These are phyloP conservation scores for Dromococcyx pavoninus DNA, from an alignment of 2,797 vertebrate species.

Conservation along the genomic window DNA sequence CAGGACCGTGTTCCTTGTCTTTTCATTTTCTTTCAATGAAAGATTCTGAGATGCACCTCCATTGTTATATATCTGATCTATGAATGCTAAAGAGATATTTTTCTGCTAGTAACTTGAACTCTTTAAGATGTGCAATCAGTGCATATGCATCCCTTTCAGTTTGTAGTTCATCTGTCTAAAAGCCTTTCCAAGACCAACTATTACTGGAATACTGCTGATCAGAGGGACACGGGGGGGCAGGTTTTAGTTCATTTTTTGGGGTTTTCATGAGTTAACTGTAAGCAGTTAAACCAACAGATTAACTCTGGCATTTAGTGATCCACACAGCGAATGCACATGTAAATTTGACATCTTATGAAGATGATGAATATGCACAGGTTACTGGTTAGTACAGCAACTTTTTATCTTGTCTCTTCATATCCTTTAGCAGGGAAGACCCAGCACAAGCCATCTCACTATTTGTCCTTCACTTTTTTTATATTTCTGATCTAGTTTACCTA, in stretches of 20 bases:
- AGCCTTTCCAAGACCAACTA: neutral
- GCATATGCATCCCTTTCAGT: neutral
- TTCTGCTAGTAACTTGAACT: neutral
- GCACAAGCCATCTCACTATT: neutral
- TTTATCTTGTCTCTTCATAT: neutral
- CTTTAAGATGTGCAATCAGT: neutral
- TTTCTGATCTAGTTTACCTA: neutral
- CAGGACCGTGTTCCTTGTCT: neutral
- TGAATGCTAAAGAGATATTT: neutral
- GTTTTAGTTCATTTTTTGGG: neutral
- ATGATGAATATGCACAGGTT: neutral
- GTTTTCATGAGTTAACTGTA: neutral
- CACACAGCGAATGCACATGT: accelerated
- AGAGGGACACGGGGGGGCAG: neutral
- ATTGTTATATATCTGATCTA: neutral
- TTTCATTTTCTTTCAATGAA: neutral
- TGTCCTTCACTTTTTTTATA: neutral
- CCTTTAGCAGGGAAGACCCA: neutral
- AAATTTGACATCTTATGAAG: neutral
- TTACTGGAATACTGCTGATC: neutral
- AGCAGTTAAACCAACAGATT: neutral
- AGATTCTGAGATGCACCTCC: neutral
- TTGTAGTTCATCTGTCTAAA: neutral
- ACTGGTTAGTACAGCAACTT: neutral
- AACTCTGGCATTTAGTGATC: neutral